phyloP scores from a whole-genome alignment of 2,797 vertebrate species.

The Scleropages formosus region DNA sequence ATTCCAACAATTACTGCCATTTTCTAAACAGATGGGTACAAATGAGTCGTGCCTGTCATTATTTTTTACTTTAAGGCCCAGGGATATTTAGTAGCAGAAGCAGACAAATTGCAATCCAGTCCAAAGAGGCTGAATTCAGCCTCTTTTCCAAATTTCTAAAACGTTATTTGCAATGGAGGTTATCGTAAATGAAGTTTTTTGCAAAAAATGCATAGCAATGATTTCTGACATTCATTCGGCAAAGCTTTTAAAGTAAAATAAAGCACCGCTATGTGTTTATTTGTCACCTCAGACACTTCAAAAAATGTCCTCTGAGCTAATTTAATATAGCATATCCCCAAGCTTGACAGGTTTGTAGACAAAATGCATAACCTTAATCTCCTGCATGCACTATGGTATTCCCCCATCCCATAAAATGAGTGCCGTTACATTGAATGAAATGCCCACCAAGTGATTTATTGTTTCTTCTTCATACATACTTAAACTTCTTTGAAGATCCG shows the following conservation, averaged over 20 bases:
- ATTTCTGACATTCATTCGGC: conserved; percentile 13
- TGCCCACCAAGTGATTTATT: background rate
- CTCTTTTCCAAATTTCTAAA: background rate
- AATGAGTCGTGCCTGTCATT: conserved; percentile 76
- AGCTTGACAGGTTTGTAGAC: background rate
- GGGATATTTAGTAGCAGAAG: conserved; percentile 61
- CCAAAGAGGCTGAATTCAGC: background rate
- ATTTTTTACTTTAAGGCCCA: conserved; percentile 67
- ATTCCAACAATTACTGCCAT: conserved; percentile 69
- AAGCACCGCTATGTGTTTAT: background rate
- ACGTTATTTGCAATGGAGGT: background rate
- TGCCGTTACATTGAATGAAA: background rate
- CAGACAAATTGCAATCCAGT: too few species aligned
- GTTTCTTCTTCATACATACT: too few species aligned
- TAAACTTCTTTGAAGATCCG: too few species aligned
- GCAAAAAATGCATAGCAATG: background rate
- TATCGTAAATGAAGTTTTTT: conserved; percentile 4
- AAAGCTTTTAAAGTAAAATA: conserved; percentile 12
- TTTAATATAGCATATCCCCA: background rate
- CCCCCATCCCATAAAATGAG: background rate
- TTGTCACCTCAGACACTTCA: background rate
- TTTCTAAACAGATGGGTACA: conserved; percentile 77
- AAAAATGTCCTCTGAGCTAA: conserved; percentile 8
- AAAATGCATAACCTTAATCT: background rate
- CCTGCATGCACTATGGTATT: background rate